A percentile compares a stretch with the other conserved stretches of the same genome.
Conservation (phyloP, 2,888 invertebrate species). For the Orthosia gothica region DNA sequence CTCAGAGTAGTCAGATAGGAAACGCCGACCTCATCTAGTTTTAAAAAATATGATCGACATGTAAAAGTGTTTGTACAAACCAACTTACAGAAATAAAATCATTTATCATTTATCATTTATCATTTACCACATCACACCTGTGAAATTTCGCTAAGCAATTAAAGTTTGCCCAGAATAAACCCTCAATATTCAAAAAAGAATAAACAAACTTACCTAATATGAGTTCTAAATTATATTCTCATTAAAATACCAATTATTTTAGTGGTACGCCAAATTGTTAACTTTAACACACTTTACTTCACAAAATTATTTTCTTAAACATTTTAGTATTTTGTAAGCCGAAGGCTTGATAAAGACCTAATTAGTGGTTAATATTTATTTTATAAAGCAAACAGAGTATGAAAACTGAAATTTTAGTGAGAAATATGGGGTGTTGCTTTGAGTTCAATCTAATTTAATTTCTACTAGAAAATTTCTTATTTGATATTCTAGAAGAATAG, state of each 20-base stretch:
- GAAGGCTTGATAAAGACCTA: slow-evolving; percentile 2
- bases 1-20: no score
- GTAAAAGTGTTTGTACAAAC: no score
- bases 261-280: slow-evolving; percentile 1
- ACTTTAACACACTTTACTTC: not conserved
- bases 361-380: slow-evolving; percentile 31
- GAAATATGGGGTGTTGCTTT: slow-evolving; percentile 3
- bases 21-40: no score
- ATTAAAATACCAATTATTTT: slow-evolving; percentile 16
- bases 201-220: no score
- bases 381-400: not conserved
- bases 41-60: no score
- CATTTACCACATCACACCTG: no score
- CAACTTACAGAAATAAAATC: no score
- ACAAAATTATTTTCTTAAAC: slow-evolving; percentile 9
- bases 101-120: no score
- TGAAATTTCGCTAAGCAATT: no score
- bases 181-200: no score
- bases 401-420: not conserved
- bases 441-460: not conserved
- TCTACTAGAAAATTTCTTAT: not conserved
- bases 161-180: no score
- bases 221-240: not conserved
- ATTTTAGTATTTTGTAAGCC: slow-evolving; percentile 7
- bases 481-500: not conserved